These are phyloP conservation scores for Pecten maximus DNA, from an alignment of 2,888 invertebrate species.

Conservation along the genomic window DNA sequence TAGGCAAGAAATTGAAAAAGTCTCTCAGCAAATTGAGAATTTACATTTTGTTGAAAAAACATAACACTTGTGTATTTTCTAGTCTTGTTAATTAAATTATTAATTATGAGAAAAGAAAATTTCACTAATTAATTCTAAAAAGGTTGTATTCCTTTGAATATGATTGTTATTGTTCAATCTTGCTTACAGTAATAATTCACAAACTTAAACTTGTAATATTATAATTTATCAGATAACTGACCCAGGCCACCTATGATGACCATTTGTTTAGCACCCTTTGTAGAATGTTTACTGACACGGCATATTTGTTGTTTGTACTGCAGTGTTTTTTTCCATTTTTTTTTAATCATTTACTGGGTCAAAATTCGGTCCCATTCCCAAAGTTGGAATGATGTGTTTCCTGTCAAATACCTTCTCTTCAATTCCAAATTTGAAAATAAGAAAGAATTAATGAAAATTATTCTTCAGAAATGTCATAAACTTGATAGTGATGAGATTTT, in stretches of 20 bases:
- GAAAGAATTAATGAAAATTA: too few species aligned
- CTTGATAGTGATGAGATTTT: too few species aligned
- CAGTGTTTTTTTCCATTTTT: too few species aligned
- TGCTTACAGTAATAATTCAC: background rate
- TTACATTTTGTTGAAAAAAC: slow-evolving; percentile 69
- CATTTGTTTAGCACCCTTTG: background rate
- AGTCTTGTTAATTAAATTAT: background rate
- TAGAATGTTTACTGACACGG: background rate
- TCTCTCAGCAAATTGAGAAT: slow-evolving; percentile 73
- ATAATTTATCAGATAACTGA: background rate
- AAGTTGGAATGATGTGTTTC: too few species aligned
- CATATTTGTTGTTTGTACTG: too few species aligned
- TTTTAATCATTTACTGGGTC: too few species aligned
- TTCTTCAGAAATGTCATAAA: too few species aligned
- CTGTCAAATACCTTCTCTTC: too few species aligned
- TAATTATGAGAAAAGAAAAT: background rate
- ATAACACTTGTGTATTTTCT: background rate
- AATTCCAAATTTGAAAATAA: too few species aligned
- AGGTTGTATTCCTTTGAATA: background rate
- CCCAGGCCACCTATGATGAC: background rate
- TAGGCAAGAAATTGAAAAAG: slow-evolving; percentile 73
- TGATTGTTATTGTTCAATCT: background rate
- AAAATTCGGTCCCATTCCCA: too few species aligned
- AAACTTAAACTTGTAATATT: background rate
- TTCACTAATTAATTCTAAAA: background rate